Percentiles rank a stretch among this genome's conserved stretches.
Conservation (phyloP, 2,888 invertebrate species). For the Rhyacophila evoluta region DNA sequence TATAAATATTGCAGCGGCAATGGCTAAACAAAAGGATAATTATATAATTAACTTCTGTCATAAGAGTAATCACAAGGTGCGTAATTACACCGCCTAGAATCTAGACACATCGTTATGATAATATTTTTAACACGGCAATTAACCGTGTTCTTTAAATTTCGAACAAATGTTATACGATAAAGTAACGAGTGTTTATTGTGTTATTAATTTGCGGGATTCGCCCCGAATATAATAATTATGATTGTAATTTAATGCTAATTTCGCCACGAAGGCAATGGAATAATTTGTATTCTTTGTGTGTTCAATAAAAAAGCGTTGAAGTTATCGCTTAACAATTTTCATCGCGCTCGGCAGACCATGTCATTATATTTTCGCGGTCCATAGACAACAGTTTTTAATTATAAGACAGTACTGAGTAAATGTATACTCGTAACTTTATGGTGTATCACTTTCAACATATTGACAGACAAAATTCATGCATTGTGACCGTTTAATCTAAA, state of each 20-base stretch:
- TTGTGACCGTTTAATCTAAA: too few relatives aligned
- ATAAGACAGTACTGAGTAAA: too few relatives aligned
- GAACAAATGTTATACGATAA: background rate
- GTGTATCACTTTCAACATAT: too few relatives aligned
- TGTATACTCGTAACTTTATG: too few relatives aligned
- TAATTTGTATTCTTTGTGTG: background rate
- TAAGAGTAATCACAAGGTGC: background rate
- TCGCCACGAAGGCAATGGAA: background rate
- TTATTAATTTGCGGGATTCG: background rate
- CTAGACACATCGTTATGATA: background rate
- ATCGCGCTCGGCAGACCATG: background rate
- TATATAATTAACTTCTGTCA: too few relatives aligned
- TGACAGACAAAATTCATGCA: too few relatives aligned
- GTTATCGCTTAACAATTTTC: background rate
- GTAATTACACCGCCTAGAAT: background rate
- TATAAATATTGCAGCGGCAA: too few relatives aligned
- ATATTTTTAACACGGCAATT: background rate
- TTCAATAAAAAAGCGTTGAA: conserved; percentile 10
- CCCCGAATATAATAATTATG: background rate
- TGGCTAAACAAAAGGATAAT: too few relatives aligned
- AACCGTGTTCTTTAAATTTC: background rate
- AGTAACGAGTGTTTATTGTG: background rate
- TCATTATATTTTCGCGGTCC: background rate
- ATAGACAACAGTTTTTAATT: background rate
- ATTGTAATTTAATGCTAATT: conserved; percentile 3